Evolutionary conservation across 1,140 invertebrate species (phyloP).

Genomic region (Heterodera schachtii): DNA sequence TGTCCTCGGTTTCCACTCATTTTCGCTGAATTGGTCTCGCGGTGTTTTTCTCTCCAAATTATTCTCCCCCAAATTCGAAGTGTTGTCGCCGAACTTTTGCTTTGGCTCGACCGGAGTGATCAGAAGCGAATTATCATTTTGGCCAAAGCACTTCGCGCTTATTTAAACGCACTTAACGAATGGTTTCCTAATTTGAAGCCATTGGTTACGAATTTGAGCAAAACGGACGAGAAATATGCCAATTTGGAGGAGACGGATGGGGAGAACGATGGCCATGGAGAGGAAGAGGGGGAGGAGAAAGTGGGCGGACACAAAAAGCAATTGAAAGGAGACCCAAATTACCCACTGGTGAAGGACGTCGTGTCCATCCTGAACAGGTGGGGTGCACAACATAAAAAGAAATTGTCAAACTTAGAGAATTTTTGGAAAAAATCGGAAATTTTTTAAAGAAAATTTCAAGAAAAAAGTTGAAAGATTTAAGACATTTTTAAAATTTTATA

Average conservation of each 20-base stretch:
- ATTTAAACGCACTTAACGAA: slow-evolving; percentile 35
- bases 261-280: neutral
- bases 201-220: neutral
- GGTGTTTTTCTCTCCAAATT: slow-evolving; percentile 32
- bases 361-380: slow-evolving; percentile 26
- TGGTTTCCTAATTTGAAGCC: slow-evolving; percentile 47
- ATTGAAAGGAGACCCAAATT: neutral
- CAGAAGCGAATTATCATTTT: slow-evolving; percentile 41
- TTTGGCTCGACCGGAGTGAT: slow-evolving; percentile 42
- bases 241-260: neutral
- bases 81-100: slow-evolving; percentile 41
- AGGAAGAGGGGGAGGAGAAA: neutral
- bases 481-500: too few relatives aligned
- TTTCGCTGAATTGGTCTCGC: slow-evolving; percentile 33
- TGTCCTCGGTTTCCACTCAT: slow-evolving; percentile 38
- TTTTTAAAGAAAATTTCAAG: too few relatives aligned
- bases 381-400: too few relatives aligned
- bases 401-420: neutral
- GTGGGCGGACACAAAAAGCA: neutral
- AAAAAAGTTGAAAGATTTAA: too few relatives aligned
- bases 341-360: slow-evolving; percentile 22
- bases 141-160: slow-evolving; percentile 32
- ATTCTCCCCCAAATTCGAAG: slow-evolving; percentile 20
- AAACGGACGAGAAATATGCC: slow-evolving; percentile 33
- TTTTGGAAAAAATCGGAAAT: slow-evolving; percentile 4